Evolutionary conservation across 2,888 invertebrate genomes (phyloP).

Genomic region (Syritta pipiens): DNA sequence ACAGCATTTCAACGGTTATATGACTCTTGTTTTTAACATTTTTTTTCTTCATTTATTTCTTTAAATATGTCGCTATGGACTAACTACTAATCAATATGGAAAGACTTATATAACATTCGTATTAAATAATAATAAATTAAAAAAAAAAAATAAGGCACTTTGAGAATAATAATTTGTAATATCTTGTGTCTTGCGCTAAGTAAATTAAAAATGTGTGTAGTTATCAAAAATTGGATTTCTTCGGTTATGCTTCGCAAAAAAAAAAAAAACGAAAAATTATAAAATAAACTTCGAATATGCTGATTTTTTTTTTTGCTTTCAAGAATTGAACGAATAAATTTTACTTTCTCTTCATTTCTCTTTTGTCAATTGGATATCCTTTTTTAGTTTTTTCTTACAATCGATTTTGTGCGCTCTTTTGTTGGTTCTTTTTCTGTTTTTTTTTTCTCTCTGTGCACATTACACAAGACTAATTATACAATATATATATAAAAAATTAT

Average conservation of each 20-base stretch:
- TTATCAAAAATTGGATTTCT: slow-evolving; percentile 48
- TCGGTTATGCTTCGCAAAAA: slow-evolving; percentile 14
- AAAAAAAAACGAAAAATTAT: slow-evolving; percentile 17
- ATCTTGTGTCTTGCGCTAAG: slow-evolving; percentile 62
- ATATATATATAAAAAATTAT: slow-evolving; percentile 28
- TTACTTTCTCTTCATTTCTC: neutral
- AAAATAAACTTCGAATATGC: slow-evolving; percentile 20
- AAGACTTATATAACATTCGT: slow-evolving; percentile 68
- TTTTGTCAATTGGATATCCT: too few relatives aligned
- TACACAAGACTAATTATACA: slow-evolving; percentile 49
- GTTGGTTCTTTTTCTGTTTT: slow-evolving; percentile 1
- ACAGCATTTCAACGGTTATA: slow-evolving; percentile 58
- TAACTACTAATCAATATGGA: slow-evolving; percentile 51
- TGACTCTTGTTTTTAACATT: slow-evolving; percentile 53
- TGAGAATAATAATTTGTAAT: slow-evolving; percentile 73
- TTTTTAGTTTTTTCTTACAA: slow-evolving; percentile 8
- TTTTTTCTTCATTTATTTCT: slow-evolving; percentile 27
- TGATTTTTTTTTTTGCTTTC: neutral
- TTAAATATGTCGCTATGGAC: slow-evolving; percentile 39
- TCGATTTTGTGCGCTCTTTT: neutral
- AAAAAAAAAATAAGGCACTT: slow-evolving; percentile 74
- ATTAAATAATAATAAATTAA: slow-evolving; percentile 69
- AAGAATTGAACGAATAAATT: slow-evolving; percentile 36
- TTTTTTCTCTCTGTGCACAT: slow-evolving; percentile 60
- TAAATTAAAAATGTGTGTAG: slow-evolving; percentile 24